phyloP scores from a whole-genome alignment of 2,113 vertebrate genomes.

The Aspiorhynchus laticeps region DNA sequence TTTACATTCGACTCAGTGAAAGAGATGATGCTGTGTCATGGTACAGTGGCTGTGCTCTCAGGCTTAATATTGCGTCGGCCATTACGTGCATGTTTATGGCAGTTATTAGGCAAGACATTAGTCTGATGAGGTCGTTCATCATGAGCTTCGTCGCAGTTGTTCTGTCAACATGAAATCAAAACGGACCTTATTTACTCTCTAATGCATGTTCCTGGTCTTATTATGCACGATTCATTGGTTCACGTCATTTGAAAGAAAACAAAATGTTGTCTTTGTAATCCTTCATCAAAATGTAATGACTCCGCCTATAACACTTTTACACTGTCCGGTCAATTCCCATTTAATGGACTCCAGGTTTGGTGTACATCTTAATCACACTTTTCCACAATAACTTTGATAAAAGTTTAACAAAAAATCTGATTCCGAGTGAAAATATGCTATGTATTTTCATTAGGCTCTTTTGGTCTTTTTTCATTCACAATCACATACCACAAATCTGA shows the following conservation, averaged over 20 bases:
- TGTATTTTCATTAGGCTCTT: not conserved
- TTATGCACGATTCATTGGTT: not conserved
- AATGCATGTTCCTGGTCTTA: not conserved
- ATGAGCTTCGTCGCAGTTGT: not conserved
- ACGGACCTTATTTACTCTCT: not conserved
- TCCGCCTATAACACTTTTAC: not conserved
- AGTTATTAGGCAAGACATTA: conserved; percentile 37
- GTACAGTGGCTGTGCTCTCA: conserved; percentile 11
- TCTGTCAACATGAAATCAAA: conserved; percentile 23
- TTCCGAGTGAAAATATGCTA: not conserved
- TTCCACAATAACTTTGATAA: not conserved
- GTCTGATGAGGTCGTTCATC: conserved; percentile 27
- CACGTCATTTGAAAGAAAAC: not conserved
- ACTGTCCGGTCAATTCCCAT: not conserved
- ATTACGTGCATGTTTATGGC: conserved; percentile 23
- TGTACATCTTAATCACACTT: not conserved
- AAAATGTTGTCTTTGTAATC: not conserved
- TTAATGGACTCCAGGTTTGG: not conserved
- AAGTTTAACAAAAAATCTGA: not conserved
- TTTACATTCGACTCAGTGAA: not conserved
- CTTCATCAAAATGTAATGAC: not conserved
- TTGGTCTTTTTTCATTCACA: conserved; percentile 10
- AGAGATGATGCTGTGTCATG: conserved; percentile 1
- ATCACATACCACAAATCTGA: conserved; percentile 62
- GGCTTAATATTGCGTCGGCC: not conserved